These are phyloP conservation scores for Heterocephalus glaber DNA, from an alignment of 2,113 vertebrate species.

Conservation along the genomic window DNA sequence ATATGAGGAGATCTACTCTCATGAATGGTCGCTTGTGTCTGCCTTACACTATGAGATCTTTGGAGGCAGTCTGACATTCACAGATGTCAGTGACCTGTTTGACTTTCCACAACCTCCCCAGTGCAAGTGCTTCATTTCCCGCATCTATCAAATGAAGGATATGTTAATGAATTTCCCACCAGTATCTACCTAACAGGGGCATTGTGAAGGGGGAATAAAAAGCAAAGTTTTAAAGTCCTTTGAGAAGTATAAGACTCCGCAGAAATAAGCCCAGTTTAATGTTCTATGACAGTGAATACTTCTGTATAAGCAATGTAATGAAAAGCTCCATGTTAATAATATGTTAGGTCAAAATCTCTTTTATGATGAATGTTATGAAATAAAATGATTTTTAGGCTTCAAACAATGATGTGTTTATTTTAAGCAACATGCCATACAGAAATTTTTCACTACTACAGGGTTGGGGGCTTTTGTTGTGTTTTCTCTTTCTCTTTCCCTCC, in stretches of 20 bases:
- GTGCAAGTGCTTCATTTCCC: neutral
- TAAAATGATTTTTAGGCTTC: constrained; percentile 23
- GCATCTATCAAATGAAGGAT: neutral
- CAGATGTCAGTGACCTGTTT: neutral
- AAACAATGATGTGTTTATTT: neutral
- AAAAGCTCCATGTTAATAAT: neutral
- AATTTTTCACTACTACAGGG: neutral
- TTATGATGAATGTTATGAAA: neutral
- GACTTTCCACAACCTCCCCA: neutral
- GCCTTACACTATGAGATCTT: neutral
- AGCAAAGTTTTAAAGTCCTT: neutral
- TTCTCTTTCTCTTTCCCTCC: neutral
- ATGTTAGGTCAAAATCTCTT: neutral
- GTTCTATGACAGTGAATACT: neutral
- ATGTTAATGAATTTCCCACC: neutral
- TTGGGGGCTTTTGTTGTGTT: neutral
- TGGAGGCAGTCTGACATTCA: neutral
- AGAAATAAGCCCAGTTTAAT: neutral
- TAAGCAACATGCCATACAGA: neutral
- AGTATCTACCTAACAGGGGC: neutral
- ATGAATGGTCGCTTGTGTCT: neutral
- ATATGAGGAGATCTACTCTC: neutral
- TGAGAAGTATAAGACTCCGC: neutral
- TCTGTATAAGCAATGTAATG: neutral
- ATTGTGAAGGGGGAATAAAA: neutral